Evolutionary conservation across 2,888 invertebrate species (phyloP).

Genomic region (Luperina nickerlii): DNA sequence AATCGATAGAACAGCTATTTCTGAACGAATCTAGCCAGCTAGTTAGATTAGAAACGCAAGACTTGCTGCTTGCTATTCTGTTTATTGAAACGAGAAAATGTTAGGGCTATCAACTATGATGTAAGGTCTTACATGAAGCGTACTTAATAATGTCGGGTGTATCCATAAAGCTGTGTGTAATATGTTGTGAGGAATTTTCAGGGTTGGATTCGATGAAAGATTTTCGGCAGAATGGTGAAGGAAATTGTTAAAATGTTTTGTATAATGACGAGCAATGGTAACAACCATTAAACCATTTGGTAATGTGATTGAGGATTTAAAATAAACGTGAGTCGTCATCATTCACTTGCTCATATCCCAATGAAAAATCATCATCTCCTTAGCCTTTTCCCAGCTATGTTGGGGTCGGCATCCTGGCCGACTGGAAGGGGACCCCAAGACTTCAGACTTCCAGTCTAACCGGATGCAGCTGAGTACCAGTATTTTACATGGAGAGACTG

Average conservation of each 20-base stretch:
- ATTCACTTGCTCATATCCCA: not conserved
- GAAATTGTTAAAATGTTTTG: not conserved
- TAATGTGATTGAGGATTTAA: not conserved
- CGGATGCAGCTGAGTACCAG: too few relatives aligned
- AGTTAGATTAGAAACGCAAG: constrained; percentile 11
- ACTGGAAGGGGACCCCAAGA: too few relatives aligned
- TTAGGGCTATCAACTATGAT: not conserved
- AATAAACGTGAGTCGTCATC: not conserved
- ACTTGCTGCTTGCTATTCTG: constrained; percentile 16
- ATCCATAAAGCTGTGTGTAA: not conserved
- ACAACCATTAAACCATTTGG: not conserved
- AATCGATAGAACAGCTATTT: constrained; percentile 50
- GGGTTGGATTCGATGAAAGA: not conserved
- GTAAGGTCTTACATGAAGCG: not conserved
- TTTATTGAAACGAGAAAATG: constrained; percentile 32
- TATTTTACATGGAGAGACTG: too few relatives aligned
- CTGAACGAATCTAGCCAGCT: constrained; percentile 6
- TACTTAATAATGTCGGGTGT: constrained; percentile 1
- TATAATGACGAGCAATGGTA: not conserved
- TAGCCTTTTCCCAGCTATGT: too few relatives aligned
- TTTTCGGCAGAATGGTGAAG: not conserved
- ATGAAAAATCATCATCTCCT: not conserved
- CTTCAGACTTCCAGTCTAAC: too few relatives aligned
- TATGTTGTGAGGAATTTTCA: constrained; percentile 12
- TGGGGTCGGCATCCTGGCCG: too few relatives aligned